A percentile compares a stretch with the other conserved stretches of the same genome.
Conservation (phyloP, 2,888 invertebrate species). For the Leucophenga maculata region DNA sequence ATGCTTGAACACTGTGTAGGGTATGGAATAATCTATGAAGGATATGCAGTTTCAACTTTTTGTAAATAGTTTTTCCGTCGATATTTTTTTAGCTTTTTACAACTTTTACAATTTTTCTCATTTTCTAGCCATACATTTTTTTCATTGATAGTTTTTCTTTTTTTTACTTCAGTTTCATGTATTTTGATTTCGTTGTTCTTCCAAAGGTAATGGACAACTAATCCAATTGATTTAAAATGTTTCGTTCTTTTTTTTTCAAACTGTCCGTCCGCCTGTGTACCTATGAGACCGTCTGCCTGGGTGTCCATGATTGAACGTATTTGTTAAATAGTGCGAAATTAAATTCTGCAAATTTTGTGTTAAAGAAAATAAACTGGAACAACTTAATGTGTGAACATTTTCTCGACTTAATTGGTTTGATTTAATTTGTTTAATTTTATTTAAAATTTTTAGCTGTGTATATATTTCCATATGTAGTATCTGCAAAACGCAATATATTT, state of each 20-base stretch:
- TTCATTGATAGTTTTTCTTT: no score
- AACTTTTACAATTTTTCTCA: not conserved
- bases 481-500: no score
- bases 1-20: no score
- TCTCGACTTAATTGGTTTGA: not conserved
- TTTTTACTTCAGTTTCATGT: not conserved
- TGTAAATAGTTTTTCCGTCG: not conserved
- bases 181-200: slow-evolving; percentile 8
- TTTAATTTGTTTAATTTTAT: not conserved
- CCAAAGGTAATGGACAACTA: slow-evolving; percentile 10
- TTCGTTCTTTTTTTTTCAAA: not conserved
- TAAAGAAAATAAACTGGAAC: not conserved
- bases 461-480: no score
- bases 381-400: not conserved
- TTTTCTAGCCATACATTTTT: not conserved
- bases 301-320: not conserved
- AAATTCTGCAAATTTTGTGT: not conserved
- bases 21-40: no score
- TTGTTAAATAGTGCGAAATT: slow-evolving; percentile 1
- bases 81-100: not conserved
- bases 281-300: not conserved
- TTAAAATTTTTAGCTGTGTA: not conserved
- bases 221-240: slow-evolving; percentile 18
- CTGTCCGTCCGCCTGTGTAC: not conserved
- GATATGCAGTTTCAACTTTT: not conserved